Base-by-base conservation (phyloP, 1,140 invertebrate species). In the Atopsyche davidsoni region DNA sequence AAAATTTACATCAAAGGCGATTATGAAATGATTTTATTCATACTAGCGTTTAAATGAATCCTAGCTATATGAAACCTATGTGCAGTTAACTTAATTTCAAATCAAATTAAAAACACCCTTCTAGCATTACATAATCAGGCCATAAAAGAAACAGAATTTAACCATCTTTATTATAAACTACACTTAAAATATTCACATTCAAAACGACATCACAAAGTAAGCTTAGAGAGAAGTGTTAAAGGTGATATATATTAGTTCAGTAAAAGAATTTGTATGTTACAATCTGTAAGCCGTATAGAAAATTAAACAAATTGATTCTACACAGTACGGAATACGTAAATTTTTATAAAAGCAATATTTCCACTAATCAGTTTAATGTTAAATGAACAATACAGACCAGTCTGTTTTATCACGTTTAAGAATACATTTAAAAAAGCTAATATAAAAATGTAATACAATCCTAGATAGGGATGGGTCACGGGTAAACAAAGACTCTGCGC, bases 1-100 rank as follows among this genome's bases (percentile, higher is more conserved):
- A 52, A 57, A 57, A 48, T 57, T 51, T 57, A 57, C 55, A 57
- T 57, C 45, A 57, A 55, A 55, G 53, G 53, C 53, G 16, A 35
- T 55, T 46, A 55, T 55, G 41, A 51, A 42, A 46, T 34, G 36
- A 47, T 47, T 51, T 48, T 39, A 18, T 51, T 45, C 43, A 56
- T 34, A 11, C 32, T 45, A 42, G 46, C 14, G 41, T 39, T 50
- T 46, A 46, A 36, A 48, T 47, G 28, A 51, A 38, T 46, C 28
- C 35, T 47, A 46, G 46, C 38, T 42, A 28, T 50, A 47, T 56
- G 25, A 44, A 44, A 56, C 10, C 24, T 47, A 36, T 34, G 16
- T 18, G 34, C 42, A 46, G 25, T 19, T 14, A 38, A 42, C 18
- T 47, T 43, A 21, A 23, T 49, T 41, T n/a, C n/a, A n/a, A 31